Percentiles rank a stretch among this genome's conserved stretches.
These are phyloP conservation scores for Drosophila subquinaria DNA, from an alignment of 2,888 invertebrate genomes.

Conservation along the genomic window DNA sequence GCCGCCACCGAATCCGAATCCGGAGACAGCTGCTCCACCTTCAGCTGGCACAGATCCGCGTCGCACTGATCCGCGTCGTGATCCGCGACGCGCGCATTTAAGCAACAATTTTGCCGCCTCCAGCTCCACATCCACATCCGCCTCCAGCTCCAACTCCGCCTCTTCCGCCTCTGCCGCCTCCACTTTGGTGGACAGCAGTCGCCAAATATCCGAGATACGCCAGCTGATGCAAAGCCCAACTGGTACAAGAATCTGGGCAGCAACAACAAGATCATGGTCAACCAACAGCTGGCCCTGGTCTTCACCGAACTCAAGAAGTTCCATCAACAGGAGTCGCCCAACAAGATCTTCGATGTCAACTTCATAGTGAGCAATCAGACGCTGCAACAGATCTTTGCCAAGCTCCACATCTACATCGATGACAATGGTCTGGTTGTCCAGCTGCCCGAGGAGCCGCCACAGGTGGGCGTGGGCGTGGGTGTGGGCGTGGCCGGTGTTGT, in stretches of 20 bases:
- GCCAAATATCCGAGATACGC: slow-evolving; percentile 87
- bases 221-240: slow-evolving; percentile 88
- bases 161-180: too few relatives aligned
- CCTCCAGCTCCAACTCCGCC: slow-evolving; percentile 16
- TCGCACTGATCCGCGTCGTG: slow-evolving; percentile 67
- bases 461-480: slow-evolving; percentile 11
- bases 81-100: slow-evolving; percentile 62
- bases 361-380: slow-evolving; percentile 87
- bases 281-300: slow-evolving; percentile 89
- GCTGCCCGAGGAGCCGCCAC: slow-evolving; percentile 70
- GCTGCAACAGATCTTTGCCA: slow-evolving; percentile 88
- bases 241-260: slow-evolving; percentile 91
- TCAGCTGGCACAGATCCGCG: slow-evolving; percentile 23
- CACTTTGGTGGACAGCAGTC: slow-evolving; percentile 68
- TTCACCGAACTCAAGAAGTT: slow-evolving; percentile 88
- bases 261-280: slow-evolving; percentile 90
- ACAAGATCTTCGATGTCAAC: slow-evolving; percentile 87
- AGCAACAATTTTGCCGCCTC: background rate
- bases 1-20: slow-evolving; percentile 3
- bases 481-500: background rate
- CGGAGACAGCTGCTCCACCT: slow-evolving; percentile 9
- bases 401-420: slow-evolving; percentile 88
- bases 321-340: slow-evolving; percentile 87
- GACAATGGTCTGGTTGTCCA: slow-evolving; percentile 87
- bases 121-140: slow-evolving; percentile 22